phyloP scores from a whole-genome alignment of 53 echinoderm and acorn worm species.

The Hippasteria phrygiana region DNA sequence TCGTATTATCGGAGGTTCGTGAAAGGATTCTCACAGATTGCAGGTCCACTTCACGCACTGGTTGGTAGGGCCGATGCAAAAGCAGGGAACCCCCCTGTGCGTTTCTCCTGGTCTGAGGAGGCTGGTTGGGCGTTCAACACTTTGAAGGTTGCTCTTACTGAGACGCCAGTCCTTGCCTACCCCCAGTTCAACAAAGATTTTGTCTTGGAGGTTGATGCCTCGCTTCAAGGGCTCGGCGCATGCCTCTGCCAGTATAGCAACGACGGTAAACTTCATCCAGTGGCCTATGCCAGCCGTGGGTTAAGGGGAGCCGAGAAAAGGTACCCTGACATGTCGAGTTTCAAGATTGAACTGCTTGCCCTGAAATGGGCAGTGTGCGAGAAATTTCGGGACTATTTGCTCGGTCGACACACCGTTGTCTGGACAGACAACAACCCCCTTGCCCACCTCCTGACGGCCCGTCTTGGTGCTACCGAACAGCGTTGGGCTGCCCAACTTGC shows the following conservation, averaged over 20 bases:
- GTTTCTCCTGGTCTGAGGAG: conserved; percentile 4
- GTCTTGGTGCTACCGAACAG: conserved; percentile 61
- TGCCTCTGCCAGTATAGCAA: conserved; percentile 66
- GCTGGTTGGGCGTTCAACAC: not conserved
- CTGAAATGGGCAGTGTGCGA: conserved; percentile 71
- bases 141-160: conserved; percentile 23
- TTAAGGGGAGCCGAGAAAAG: conserved; percentile 35
- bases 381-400: conserved; percentile 64
- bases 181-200: conserved; percentile 48
- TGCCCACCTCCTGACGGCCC: conserved; percentile 46
- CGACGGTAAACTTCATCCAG: conserved; percentile 16
- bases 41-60: conserved; percentile 37
- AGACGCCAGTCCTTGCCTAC: conserved; percentile 58
- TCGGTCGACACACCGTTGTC: conserved; percentile 29
- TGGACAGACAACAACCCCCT: conserved; percentile 68
- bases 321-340: conserved; percentile 39
- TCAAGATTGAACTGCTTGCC: conserved; percentile 61
- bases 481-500: conserved; percentile 57
- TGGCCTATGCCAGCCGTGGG: conserved; percentile 63
- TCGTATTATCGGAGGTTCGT: conserved; percentile 66
- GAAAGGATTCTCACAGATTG: conserved; percentile 51
- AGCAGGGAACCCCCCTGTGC: not conserved
- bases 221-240: conserved; percentile 70
- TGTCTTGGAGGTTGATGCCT: conserved; percentile 70
- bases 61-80: conserved; percentile 19